Base-by-base conservation (phyloP, 1,140 invertebrate species). In the Bombus superbus region DNA sequence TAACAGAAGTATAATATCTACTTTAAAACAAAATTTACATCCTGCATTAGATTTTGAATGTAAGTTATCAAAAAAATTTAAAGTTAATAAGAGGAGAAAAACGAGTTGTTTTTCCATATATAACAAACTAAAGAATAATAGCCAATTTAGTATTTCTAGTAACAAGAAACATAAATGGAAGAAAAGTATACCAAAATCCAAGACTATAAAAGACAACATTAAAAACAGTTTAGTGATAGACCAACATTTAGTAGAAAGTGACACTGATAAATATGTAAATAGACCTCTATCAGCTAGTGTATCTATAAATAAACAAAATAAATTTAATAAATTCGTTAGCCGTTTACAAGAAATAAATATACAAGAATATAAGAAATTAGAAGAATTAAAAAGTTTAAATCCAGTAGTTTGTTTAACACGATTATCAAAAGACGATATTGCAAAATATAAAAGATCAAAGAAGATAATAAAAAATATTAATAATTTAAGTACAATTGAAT, bases 21-120 rank as follows among this genome's bases (percentile, higher is more conserved):
- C 42, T 4, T 0, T 13, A 32, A 83, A 28, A 35, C 2, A 79
- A 22, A 68, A 18, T 84, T 78, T 80, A 40, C 92, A 94, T 90
- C 92, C 92, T n/a, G 92, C 92, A 25, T 85, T 94, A 40, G 68
- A 89, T 82, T 18, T 74, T 44, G 18, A 3, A 6, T 32, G 2
- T 62, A 38, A 32, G 4, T 13, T 38, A 38, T 15, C 8, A 59
- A 69, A 47, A 32, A 28, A 3, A 18, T 11, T 10, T 38, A 64
- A 40, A 28, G 3, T 44, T n/a, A 32, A 4, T 11, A n/a, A 3
- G 0, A 66, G 15, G n/a, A 64, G 40, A 32, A 76, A 0, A 28
- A 44, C 3, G 32, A 74, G 25, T n/a, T 10, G 5, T 10, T 59
- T 8, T 25, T 42, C 11, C 32, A 15, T 32, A 15, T 62, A 38